Conservation (phyloP, 2,888 invertebrate genomes). For the Pristionchus entomophagus region DNA sequence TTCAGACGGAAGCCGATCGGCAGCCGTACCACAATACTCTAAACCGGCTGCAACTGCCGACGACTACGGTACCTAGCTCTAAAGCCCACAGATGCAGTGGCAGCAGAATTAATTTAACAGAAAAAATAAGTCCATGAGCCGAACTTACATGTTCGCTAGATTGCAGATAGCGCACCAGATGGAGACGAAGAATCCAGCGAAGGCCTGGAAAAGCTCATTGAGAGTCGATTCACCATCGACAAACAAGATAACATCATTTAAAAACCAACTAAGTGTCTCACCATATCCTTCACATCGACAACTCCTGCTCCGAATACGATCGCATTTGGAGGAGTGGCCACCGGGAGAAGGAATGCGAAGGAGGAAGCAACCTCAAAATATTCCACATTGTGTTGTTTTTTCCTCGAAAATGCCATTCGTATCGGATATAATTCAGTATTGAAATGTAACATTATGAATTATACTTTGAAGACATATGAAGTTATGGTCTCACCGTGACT, state of each 20-base stretch:
- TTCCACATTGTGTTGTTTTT: too few relatives aligned
- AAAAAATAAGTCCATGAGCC: not conserved
- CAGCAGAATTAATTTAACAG: too few relatives aligned
- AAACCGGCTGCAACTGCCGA: too few relatives aligned
- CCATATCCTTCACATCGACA: slow-evolving; percentile 69
- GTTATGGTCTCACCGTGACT: slow-evolving; percentile 59
- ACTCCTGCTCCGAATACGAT: slow-evolving; percentile 78
- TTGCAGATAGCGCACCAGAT: slow-evolving; percentile 58
- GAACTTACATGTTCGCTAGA: slow-evolving; percentile 54
- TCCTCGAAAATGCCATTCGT: not conserved
- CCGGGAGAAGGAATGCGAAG: slow-evolving; percentile 78
- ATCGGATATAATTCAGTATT: too few relatives aligned
- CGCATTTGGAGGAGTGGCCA: slow-evolving; percentile 93
- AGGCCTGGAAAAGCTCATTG: slow-evolving; percentile 51
- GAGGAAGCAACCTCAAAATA: slow-evolving; percentile 72
- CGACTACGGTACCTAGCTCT: too few relatives aligned
- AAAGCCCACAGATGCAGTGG: too few relatives aligned
- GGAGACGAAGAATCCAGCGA: slow-evolving; percentile 60
- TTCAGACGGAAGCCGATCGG: too few relatives aligned
- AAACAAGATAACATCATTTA: not conserved
- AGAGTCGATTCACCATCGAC: not conserved
- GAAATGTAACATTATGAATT: not conserved
- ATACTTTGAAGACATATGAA: not conserved
- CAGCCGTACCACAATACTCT: too few relatives aligned
- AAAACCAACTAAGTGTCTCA: slow-evolving; percentile 45